Evolutionary conservation across 1,140 invertebrate species (phyloP).

Genomic region (Drosophila ogumai): DNA sequence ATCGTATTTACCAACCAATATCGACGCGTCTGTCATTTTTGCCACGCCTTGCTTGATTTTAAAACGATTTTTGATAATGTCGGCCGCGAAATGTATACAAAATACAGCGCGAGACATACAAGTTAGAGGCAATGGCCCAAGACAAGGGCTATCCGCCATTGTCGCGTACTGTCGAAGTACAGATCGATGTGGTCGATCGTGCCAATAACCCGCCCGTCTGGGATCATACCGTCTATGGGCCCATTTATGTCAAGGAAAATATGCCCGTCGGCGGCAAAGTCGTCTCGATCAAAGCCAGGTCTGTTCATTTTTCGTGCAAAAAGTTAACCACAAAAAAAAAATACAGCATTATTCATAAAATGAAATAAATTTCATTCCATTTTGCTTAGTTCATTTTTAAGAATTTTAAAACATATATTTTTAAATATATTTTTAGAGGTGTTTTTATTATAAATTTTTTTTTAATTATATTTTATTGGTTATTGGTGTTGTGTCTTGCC

Average conservation of each 20-base stretch:
- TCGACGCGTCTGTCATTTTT: slow-evolving; percentile 59
- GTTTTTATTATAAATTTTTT: slow-evolving; percentile 19
- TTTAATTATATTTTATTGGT: slow-evolving; percentile 30
- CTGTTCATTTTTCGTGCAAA: slow-evolving; percentile 86
- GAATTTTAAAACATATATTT: slow-evolving; percentile 28
- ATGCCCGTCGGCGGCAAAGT: slow-evolving; percentile 97
- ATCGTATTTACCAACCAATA: slow-evolving; percentile 57
- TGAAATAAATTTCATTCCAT: slow-evolving; percentile 55
- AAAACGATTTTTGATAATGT: slow-evolving; percentile 50
- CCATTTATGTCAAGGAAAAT: slow-evolving; percentile 98
- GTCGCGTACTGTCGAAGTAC: slow-evolving; percentile 97
- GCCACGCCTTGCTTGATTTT: slow-evolving; percentile 73
- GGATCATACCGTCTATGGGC: slow-evolving; percentile 97
- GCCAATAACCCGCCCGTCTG: slow-evolving; percentile 98
- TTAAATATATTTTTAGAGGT: slow-evolving; percentile 43
- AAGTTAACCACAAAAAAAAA: slow-evolving; percentile 44
- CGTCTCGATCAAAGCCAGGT: slow-evolving; percentile 98
- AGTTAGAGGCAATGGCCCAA: slow-evolving; percentile 97
- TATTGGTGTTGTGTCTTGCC: slow-evolving; percentile 54
- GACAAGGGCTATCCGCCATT: slow-evolving; percentile 97
- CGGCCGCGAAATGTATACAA: slow-evolving; percentile 59
- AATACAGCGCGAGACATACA: slow-evolving; percentile 97
- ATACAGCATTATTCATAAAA: slow-evolving; percentile 25
- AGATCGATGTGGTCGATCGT: slow-evolving; percentile 98
- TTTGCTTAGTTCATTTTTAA: slow-evolving; percentile 71